These are phyloP conservation scores for Drosophila pachea DNA, from an alignment of 1,140 invertebrate species.

Conservation along the genomic window DNA sequence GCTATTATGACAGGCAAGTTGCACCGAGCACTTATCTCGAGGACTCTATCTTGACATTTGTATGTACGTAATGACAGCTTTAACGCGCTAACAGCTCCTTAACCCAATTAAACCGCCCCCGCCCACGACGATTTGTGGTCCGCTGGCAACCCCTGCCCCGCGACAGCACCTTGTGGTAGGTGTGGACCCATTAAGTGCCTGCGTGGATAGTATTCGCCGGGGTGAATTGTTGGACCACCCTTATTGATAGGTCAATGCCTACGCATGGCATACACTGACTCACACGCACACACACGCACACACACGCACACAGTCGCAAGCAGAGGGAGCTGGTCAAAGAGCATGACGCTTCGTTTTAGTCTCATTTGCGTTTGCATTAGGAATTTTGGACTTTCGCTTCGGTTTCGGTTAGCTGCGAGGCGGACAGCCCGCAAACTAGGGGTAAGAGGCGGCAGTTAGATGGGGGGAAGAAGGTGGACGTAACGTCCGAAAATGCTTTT, in stretches of 20 bases:
- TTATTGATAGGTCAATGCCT: slow-evolving; percentile 49
- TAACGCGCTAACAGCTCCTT: slow-evolving; percentile 68
- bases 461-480: not conserved
- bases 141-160: not conserved
- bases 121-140: no score
- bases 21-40: slow-evolving; percentile 14
- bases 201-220: slow-evolving; percentile 18
- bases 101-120: slow-evolving; percentile 66
- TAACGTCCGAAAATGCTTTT: slow-evolving; percentile 70
- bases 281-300: slow-evolving; percentile 23
- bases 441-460: slow-evolving; percentile 9
- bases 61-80: slow-evolving; percentile 69
- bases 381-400: slow-evolving; percentile 66
- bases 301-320: slow-evolving; percentile 20
- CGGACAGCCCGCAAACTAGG: not conserved
- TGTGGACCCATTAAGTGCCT: slow-evolving; percentile 65
- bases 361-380: slow-evolving; percentile 72
- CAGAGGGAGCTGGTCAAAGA: slow-evolving; percentile 52
- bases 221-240: slow-evolving; percentile 50
- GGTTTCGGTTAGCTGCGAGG: slow-evolving; percentile 14
- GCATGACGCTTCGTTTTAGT: slow-evolving; percentile 69
- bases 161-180: slow-evolving; percentile 40
- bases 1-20: slow-evolving; percentile 1
- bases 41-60: slow-evolving; percentile 36
- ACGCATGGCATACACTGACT: slow-evolving; percentile 26